These are phyloP conservation scores for Clarias magur DNA, from an alignment of 2,113 vertebrate species.

Conservation along the genomic window DNA sequence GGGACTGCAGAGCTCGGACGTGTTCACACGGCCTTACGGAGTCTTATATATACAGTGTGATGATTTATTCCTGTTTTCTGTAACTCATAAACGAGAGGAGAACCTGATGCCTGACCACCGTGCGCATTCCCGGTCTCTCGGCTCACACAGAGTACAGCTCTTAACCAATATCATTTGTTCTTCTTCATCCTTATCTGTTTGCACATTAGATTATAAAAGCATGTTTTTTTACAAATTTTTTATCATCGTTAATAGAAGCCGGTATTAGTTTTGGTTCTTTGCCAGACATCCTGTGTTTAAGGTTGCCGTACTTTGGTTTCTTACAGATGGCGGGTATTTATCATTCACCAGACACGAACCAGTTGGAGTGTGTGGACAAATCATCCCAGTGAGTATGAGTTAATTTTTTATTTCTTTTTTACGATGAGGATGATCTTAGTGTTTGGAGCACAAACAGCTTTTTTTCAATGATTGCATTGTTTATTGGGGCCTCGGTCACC, in stretches of 20 bases:
- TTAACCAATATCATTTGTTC: neutral
- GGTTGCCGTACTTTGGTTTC: slow-evolving; percentile 32
- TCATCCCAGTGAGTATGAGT: slow-evolving; percentile 93
- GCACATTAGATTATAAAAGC: neutral
- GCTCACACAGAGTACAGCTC: slow-evolving; percentile 1
- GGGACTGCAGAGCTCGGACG: neutral
- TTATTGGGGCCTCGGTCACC: neutral
- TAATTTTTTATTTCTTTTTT: slow-evolving; percentile 64
- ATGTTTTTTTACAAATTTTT: neutral
- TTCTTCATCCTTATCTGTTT: neutral
- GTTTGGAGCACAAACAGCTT: neutral
- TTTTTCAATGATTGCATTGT: neutral
- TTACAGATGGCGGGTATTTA: slow-evolving; percentile 97
- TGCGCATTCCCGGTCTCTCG: neutral
- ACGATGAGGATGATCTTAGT: neutral
- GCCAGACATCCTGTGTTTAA: slow-evolving; percentile 55
- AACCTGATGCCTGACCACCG: slow-evolving; percentile 27
- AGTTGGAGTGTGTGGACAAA: slow-evolving; percentile 98
- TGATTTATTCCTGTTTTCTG: slow-evolving; percentile 18
- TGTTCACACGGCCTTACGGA: slow-evolving; percentile 21
- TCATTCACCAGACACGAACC: slow-evolving; percentile 97
- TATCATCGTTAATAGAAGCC: neutral
- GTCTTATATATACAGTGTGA: slow-evolving; percentile 24
- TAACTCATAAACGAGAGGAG: slow-evolving; percentile 7
- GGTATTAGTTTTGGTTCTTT: slow-evolving; percentile 40